A percentile compares a stretch with the other conserved stretches of the same genome.
Conservation (phyloP, 2,113 vertebrate species). For the Calidris pugnax region DNA sequence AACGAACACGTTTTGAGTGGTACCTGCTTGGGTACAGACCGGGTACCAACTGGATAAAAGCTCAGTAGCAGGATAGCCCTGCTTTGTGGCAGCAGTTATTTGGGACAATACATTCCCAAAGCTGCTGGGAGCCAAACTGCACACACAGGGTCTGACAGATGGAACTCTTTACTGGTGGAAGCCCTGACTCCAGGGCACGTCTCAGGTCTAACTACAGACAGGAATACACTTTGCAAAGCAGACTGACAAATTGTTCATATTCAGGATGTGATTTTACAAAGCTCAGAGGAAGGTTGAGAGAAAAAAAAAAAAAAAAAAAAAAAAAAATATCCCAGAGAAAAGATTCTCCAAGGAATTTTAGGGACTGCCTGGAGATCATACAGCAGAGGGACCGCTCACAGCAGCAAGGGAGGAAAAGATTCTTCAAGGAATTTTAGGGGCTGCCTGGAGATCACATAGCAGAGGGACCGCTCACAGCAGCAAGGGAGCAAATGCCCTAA, state of each 20-base stretch:
- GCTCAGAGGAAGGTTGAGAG: not conserved
- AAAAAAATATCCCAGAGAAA: not conserved
- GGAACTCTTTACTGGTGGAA: not conserved
- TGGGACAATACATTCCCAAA: not conserved
- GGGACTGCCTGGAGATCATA: too few relatives aligned
- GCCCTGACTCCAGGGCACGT: not conserved
- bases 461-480: not conserved
- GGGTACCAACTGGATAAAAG: not conserved
- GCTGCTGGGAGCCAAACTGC: not conserved
- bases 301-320: too few relatives aligned
- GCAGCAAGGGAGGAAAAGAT: too few relatives aligned
- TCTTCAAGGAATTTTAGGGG: too few relatives aligned
- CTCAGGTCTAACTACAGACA: not conserved
- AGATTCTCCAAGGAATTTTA: not conserved
- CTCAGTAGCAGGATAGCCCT: not conserved
- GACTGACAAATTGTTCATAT: not conserved
- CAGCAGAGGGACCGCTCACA: too few relatives aligned
- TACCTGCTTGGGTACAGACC: too few relatives aligned
- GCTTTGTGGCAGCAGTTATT: not conserved
- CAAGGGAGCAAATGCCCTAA: not conserved
- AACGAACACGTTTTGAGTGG: not conserved
- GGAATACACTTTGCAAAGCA: not conserved
- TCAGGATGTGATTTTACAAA: not conserved
- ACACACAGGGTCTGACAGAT: rapidly evolving
- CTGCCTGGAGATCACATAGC: not conserved